Base-by-base conservation (phyloP, 2,888 invertebrate genomes). In the Proisotoma minuta region DNA sequence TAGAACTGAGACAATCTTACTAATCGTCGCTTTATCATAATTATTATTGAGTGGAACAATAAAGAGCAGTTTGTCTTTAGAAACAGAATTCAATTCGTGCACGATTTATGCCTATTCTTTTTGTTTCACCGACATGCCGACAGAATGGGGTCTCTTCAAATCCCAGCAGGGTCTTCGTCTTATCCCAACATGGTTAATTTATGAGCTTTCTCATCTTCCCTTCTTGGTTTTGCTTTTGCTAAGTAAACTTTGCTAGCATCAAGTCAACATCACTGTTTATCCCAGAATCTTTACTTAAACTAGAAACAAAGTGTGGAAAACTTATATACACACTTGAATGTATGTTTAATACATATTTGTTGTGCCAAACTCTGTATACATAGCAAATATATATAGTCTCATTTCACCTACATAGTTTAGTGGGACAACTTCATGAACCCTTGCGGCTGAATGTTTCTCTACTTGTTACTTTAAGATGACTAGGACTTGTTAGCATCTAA, bases 161-260 rank as follows among this genome's bases (percentile, higher is more conserved):
- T 68, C 68, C 68, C 70, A 70, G 70, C 70, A 68, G 68, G 70
- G 62, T 66, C 66, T 59, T 69, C 63, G 43, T 66, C 65, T 66
- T 67, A 65, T 67, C 63, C 66, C 64, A 65, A 68, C 68, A 71
- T 67, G 69, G 60, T 69, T 67, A 71, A 71, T 71, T 71, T 71
- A 71, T 71, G 71, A 69, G 69, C 62, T 71, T 69, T 69, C 63
- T 65, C 60, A 59, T 64, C 63, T 59, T 29, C 53, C 29, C 20
- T 43, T 54, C 53, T 54, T 54, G 22, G 27, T 51, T 27, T 51
- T 26, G 26, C 51, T n/a, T 43, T 43, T 43, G 18, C 43, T 43
- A 43, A 43, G 4, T n/a, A 43, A 43, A 43, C 18, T 43, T 56
- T 49, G 26, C 59, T 26, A 28, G 40, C 27, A 29, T 49, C 48